A percentile compares a stretch with the other conserved stretches of the same genome.
phyloP scores from a whole-genome alignment of 2,888 invertebrate genomes.

The Microctonus brassicae region DNA sequence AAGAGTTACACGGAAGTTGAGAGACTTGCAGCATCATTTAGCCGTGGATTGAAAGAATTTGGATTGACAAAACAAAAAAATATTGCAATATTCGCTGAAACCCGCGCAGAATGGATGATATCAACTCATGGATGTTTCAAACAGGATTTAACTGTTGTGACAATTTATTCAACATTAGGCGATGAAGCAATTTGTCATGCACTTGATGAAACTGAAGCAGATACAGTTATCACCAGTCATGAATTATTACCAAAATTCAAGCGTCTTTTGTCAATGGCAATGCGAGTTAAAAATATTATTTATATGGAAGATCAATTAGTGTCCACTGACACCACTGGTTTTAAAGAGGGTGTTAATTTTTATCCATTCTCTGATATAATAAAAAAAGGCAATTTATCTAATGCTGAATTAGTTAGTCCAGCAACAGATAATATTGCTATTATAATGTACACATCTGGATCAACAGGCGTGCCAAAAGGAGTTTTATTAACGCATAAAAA shows the following conservation, averaged over 20 bases:
- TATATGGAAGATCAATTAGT: conserved; percentile 91
- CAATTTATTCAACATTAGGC: conserved; percentile 96
- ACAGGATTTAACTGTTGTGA: conserved; percentile 88
- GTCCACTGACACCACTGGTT: conserved; percentile 78
- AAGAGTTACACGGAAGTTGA: conserved; percentile 85
- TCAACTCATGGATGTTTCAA: conserved; percentile 97
- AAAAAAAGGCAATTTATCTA: conserved; percentile 70
- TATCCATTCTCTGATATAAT: conserved; percentile 82
- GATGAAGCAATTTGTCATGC: conserved; percentile 97
- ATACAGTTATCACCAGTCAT: conserved; percentile 92
- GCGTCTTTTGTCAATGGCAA: conserved; percentile 80
- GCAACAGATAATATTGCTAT: conserved; percentile 87
- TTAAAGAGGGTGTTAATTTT: conserved; percentile 80
- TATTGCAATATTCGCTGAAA: conserved; percentile 96
- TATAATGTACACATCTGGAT: conserved; percentile 99
- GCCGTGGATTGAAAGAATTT: conserved; percentile 85
- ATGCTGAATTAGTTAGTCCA: conserved; percentile 72
- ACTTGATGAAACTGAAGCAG: conserved; percentile 96
- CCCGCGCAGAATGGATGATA: conserved; percentile 97
- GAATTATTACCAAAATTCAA: conserved; percentile 93
- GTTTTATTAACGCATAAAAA: conserved; percentile 87
- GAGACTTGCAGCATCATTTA: conserved; percentile 82
- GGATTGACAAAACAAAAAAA: conserved; percentile 82
- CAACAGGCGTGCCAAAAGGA: conserved; percentile 95
- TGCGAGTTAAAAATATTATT: conserved; percentile 83